Base-by-base conservation (phyloP, 2,113 vertebrate species). In the Syrmaticus mikado region DNA sequence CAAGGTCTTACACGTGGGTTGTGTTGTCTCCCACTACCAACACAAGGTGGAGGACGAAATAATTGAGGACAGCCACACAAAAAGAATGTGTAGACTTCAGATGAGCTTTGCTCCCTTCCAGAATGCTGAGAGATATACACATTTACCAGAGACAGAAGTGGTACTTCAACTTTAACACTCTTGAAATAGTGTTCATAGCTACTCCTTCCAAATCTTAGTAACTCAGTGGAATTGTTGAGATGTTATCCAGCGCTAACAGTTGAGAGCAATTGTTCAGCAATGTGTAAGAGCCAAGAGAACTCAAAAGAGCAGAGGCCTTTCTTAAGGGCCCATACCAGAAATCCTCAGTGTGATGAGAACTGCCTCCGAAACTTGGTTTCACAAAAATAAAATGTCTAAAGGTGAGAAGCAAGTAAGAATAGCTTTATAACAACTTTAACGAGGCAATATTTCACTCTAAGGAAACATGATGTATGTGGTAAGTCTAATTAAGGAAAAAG, bases 261-360 rank as follows among this genome's bases (percentile, higher is more conserved):
- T 64, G 36, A 40, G 61, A 40, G 61, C 38, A 38, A 64, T 40
- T 64, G 25, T 64, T 64, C 36, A 40, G 61, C 24, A 40, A 40
- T 40, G 10, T 64, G 38, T 28, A 3, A 61, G 19, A 94, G 28
- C 11, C n/a, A 67, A 78, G 25, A 74, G 74, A 77, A 65, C 16
- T 65, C 15, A 36, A 10, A 72, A 61, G 19, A 87, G 13, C 24
- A 36, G 27, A 68, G 34, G 66, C 50, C 10, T 6, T 85, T 72
- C 41, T 45, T 45, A 27, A 48, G 13, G 32, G 5, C 10, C 22
- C 50, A 32, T 24, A 79, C 10, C 34, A 75, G 77, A 57, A 28
- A 0, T 0, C 16, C 25, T 82, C 32, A 43, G 11, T 30, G 34
- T 30, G 40, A 87, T 15, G 5, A 77, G 27, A 13, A 25, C 8